Conservation (phyloP, 2,797 vertebrate genomes). For the Sphenopsis melanotis region DNA sequence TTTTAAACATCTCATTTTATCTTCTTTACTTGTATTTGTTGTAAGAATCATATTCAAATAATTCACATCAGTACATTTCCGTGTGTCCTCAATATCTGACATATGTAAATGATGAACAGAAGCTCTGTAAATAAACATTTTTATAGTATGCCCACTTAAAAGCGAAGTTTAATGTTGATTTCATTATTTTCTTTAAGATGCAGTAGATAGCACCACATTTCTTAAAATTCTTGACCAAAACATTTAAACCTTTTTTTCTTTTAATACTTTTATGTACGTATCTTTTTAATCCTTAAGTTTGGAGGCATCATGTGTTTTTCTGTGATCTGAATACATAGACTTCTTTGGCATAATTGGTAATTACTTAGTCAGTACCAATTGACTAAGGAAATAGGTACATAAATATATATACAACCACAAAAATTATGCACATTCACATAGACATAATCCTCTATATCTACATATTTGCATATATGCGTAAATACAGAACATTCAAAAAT, state of each 20-base stretch:
- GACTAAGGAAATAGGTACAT: not conserved
- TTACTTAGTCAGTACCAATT: not conserved
- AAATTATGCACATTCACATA: not conserved
- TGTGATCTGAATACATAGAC: not conserved
- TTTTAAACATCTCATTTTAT: not conserved
- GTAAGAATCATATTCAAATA: not conserved
- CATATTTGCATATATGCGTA: rapidly evolving
- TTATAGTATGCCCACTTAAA: not conserved
- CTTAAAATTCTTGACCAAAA: not conserved
- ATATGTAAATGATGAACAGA: not conserved
- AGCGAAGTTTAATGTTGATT: not conserved
- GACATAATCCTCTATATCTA: not conserved
- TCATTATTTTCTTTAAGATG: not conserved
- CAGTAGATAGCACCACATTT: not conserved
- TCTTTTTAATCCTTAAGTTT: not conserved
- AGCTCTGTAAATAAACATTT: not conserved
- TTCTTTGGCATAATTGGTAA: not conserved
- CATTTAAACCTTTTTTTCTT: not conserved
- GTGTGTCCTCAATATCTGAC: not conserved
- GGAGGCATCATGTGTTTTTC: not conserved
- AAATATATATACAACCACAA: not conserved
- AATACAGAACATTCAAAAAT: not conserved
- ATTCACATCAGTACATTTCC: not conserved
- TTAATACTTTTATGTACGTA: not conserved
- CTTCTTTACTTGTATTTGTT: not conserved